Evolutionary conservation across 2,113 vertebrate genomes (phyloP).

Genomic region (Phrynosoma blainvillii): DNA sequence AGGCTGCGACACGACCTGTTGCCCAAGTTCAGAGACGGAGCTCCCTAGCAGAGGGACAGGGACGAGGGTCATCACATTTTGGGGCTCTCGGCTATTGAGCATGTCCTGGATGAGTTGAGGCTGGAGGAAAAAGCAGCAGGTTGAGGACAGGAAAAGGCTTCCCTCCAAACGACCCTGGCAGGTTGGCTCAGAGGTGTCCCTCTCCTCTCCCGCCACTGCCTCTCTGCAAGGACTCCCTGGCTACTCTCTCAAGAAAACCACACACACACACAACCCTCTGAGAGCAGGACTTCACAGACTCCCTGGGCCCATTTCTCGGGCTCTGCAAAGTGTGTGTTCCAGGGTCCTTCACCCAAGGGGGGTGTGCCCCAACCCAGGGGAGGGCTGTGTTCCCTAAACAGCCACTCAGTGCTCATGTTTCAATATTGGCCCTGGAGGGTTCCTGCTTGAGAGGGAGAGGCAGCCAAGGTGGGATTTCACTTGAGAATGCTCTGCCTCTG

Average conservation of each 20-base stretch:
- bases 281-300: rapidly evolving
- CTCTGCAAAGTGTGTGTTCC: background rate
- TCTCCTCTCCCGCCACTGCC: rapidly evolving
- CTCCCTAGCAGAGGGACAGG: constrained; percentile 56
- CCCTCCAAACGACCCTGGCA: background rate
- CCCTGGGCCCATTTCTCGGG: rapidly evolving
- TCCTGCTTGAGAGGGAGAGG: background rate
- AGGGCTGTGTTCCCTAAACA: background rate
- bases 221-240: rapidly evolving
- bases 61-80: constrained; percentile 23
- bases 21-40: background rate
- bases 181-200: background rate
- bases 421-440: background rate
- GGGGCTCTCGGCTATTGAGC: constrained; percentile 15
- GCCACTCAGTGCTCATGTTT: background rate
- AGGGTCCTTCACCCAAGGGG: background rate
- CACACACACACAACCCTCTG: too few relatives aligned
- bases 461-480: too few relatives aligned
- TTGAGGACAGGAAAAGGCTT: background rate
- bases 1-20: background rate
- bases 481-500: too few relatives aligned
- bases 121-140: constrained; percentile 58
- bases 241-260: background rate
- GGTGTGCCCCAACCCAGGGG: too few relatives aligned
- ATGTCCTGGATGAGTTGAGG: constrained; percentile 44